Base-by-base conservation (phyloP, 2,113 vertebrate genomes). In the Chlorocebus sabaeus region DNA sequence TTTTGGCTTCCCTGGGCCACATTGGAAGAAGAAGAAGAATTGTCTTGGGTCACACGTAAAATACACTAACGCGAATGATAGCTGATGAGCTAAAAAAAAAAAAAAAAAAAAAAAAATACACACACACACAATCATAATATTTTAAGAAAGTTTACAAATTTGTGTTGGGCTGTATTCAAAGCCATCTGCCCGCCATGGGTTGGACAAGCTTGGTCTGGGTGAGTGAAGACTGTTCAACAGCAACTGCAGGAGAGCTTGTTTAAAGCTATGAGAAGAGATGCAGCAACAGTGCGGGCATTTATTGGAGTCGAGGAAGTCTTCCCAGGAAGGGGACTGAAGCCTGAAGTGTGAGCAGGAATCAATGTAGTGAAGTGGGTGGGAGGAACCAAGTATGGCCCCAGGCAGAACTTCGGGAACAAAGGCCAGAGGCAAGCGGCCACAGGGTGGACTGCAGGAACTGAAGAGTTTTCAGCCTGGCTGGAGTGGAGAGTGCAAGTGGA, bases 231-330 rank as follows among this genome's bases (percentile, higher is more conserved):
- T 35, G 9, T 45, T 18, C 12, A 30, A 32, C 40, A 55, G 73
- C 45, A 7, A 6, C n/a, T 5, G 17, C 11, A 23, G 76, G 5
- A 0, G 17, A 17, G 32, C 30, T 5, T n/a, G n/a, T 2, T 38
- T 4, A 11, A 8, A 48, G 70, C 64, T 12, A 27, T 6, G 38
- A 48, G 48, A 23, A 25, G 43, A 95, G 78, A 1, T 2, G 2
- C 32, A 10, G 1, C 25, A n/a, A 3, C 0, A 0, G 22, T 10
- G 0, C 2, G 27, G 79, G 27, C 13, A 2, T 64, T 9, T 16
- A 32, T 25, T 22, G 35, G 70, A 27, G 11, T 43, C 22, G 1
- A 35, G 68, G 55, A 83, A n/a, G 20, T 43, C 35, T 75, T 89
- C 43, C 30, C 75, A 55, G 75, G 55, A 43, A 61, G 45, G 27